Evolutionary conservation across 1,140 invertebrate genomes (phyloP), one percentile per base, ranked within the genome.

Genomic region (Papilio polyxenes): DNA sequence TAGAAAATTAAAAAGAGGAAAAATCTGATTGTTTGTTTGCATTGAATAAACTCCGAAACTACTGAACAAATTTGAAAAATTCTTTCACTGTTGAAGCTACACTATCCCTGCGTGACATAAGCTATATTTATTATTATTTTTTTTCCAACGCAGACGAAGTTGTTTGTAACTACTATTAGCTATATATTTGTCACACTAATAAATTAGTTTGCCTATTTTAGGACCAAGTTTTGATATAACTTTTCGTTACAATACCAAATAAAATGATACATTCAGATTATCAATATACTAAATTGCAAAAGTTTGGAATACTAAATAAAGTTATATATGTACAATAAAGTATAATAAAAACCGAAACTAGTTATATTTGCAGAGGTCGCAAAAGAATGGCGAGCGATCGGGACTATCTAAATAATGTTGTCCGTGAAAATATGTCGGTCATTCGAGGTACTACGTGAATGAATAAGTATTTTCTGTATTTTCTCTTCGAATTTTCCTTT

Each of bases 401-500:
- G 31, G 31, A 56, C 53, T 59, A 37, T 59, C 77, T 40, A 79
- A 79, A 79, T 79, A 79, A 79, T 79, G 77, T 78, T 53, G 23
- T 79, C 44, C 56, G 56, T 79, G 37, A 53, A 79, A 79, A 59
- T 62, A 79, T 79, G 53, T 79, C 56, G 53, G 77, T 62, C 77
- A 79, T 79, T 62, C 56, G n/a, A 44, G 31, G 56, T 15, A 48
- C 51, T 75, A 44, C 37, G 74, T 20, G 44, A 75, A 75, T 75
- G 44, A n/a, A 75, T 75, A 49, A 48, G 0, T 75, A 20, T 75
- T 20, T 65, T 23, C 20, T 20, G 20, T 75, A 20, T 75, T 75
- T 75, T 75, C 74, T 49, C 17, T 20, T 20, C 20, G 3, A 20
- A 0, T 65, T 65, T 31, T 65, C 20, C 59, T 62, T 62, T 62